Evolutionary conservation across 2,113 vertebrate species (phyloP), one percentile per base, ranked within the genome.

Genomic region (Rhea pennata): DNA sequence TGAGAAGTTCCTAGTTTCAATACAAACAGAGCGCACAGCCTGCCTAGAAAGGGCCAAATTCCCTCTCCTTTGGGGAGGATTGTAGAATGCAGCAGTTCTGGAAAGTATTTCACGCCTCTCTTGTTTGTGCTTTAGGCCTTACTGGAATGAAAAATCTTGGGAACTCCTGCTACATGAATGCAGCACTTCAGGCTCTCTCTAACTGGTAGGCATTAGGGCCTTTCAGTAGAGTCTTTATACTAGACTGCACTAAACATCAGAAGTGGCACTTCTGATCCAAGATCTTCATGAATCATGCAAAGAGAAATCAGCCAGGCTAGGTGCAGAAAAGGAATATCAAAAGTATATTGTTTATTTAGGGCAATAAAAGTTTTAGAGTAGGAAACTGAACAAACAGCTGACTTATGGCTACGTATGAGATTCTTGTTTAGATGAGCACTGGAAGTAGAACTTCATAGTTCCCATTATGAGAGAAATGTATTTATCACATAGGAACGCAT

Each of bases 91-190:
- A 87, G 56, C 40, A 48, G 12, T 7, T 82, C 48, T 92, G 71
- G 56, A 50, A 91, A 92, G 84, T 85, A 48, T 42, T 71, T 77
- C 39, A 70, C 53, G 11, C 23, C 7, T 50, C 53, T 66, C 82
- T 26, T 90, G 27, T 80, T 87, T 94, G 36, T 88, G 73, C 51
- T 96, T 85, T 84, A 98, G 99, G 99, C 86, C 98, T 99, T 95
- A 99, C 99, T 8, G 99, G 99, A 93, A 99, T 99, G 99, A 99
- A 99, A 97, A 99, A 99, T 92, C 99, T 99, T 5, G 99, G 99
- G 54, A 99, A 99, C 97, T 99, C 99, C 39, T 99, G 99, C 97
- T 99, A 99, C 97, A 99, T 99, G 99, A 99, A 99, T 8, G 99
- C 99, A 13, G 99, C 99, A 13, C 98, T 99, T 78, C 99, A 99